A percentile compares a stretch with the other conserved stretches of the same genome.
phyloP scores from a whole-genome alignment of 2,797 vertebrate species.

The Streptopelia turtur region DNA sequence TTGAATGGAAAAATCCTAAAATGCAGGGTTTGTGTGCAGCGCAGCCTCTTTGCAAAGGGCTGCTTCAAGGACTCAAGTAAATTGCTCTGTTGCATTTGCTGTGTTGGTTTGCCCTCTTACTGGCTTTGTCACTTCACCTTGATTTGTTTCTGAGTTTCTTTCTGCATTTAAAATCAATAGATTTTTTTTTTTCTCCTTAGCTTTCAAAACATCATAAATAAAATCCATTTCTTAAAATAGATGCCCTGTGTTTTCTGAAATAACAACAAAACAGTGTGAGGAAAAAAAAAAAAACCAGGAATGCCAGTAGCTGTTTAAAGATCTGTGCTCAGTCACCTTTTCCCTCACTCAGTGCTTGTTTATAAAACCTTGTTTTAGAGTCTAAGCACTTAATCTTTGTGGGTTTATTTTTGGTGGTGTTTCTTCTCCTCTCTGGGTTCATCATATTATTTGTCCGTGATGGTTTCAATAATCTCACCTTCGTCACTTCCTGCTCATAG shows the following conservation, averaged over 20 bases:
- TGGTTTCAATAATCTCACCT: not conserved
- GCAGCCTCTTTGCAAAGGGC: not conserved
- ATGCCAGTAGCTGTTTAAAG: not conserved
- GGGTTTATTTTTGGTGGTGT: not conserved
- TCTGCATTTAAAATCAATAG: constrained; percentile 29
- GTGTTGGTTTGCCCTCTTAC: not conserved
- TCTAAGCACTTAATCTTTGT: no score
- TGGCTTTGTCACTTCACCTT: constrained; percentile 1
- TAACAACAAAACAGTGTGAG: not conserved
- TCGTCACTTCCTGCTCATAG: not conserved
- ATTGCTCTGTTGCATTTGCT: not conserved
- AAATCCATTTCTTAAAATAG: not conserved
- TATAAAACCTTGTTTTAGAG: not conserved
- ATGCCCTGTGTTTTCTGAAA: not conserved
- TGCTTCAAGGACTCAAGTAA: not conserved
- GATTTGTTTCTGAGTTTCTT: not conserved
- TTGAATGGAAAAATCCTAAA: not conserved
- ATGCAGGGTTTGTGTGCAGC: not conserved
- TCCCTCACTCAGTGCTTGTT: not conserved
- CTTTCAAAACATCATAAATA: constrained; percentile 8
- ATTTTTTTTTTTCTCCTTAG: not conserved
- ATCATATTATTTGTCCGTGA: not conserved
- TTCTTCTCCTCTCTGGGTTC: not conserved
- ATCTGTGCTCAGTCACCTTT: not conserved
- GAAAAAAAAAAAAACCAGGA: not conserved